Evolutionary conservation across 2,888 invertebrate genomes (phyloP), one percentile per base, ranked within the genome.

Genomic region (Beris chalybata): DNA sequence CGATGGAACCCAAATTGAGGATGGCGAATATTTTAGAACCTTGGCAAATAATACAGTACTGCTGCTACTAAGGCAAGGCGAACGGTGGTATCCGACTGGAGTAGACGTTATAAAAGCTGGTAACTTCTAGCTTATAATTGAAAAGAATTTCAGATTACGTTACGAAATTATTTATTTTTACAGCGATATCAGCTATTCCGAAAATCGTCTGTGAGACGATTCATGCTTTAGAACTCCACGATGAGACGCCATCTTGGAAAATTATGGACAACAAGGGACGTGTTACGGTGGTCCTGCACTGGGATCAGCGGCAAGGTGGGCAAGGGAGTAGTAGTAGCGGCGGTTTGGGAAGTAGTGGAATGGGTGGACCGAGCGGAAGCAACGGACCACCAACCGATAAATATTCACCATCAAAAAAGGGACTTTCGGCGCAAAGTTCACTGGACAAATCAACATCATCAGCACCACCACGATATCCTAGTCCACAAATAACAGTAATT

Each of bases 251-350:
- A 80, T 93, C 94, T 84, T 95, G 95, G 95, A 95, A 95, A 85
- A 95, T 95, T 85, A 95, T 95, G 94, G 95, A 95, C 89, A 94
- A 94, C 88, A 93, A 94, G 86, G 95, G 95, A 82, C 90, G 94
- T 82, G 93, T 95, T 85, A 95, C 95, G 78, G 94, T 95, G 85
- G 95, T 95, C 81, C 85, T 95, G 82, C 94, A 95, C 84, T 95
- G 95, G 95, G 95, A 95, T 86, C 94, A 93, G 85, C 89, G 92
- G 75, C 89, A 87, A 82, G 84, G 86, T 75, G 81, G 77, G 71
- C 75, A 77, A 53, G 78, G 77, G 74, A 82, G 79, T 67, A 78
- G 81, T 71, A 80, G 80, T 74, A 76, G 83, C 73, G 74, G 82
- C 78, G 76, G 81, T 75, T 74, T 81, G 79, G 76, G 81, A 81